phyloP scores from a whole-genome alignment of 2,113 vertebrate genomes.

The Tautogolabrus adspersus region DNA sequence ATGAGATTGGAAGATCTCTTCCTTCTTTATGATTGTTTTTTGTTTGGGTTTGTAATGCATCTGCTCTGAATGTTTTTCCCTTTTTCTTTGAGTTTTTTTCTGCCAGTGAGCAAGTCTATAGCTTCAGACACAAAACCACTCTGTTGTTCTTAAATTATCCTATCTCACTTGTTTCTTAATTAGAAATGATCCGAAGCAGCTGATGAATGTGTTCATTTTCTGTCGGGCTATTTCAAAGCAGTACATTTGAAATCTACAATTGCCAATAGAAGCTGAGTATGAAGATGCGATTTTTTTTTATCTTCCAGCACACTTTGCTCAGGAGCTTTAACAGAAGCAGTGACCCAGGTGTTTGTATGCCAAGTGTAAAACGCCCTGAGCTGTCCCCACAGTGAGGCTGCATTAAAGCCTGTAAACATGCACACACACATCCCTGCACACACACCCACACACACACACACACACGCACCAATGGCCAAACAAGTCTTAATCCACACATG shows the following conservation, averaged over 20 bases:
- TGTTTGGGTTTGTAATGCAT: neutral
- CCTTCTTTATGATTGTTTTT: neutral
- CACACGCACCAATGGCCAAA: constrained; percentile 57
- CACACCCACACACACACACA: constrained; percentile 22
- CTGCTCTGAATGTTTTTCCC: constrained; percentile 1
- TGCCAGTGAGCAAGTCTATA: neutral
- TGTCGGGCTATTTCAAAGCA: neutral
- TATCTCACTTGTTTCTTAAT: neutral
- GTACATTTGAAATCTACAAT: constrained; percentile 6
- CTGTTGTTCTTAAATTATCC: neutral
- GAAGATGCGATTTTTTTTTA: neutral
- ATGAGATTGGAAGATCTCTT: neutral
- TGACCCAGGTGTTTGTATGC: constrained; percentile 55
- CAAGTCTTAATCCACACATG: constrained; percentile 73
- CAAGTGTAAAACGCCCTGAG: constrained; percentile 58
- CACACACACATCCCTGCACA: constrained; percentile 25
- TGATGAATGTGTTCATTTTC: constrained; percentile 8
- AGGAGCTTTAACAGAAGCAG: constrained; percentile 22
- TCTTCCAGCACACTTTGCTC: constrained; percentile 18
- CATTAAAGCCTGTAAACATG: constrained; percentile 62
- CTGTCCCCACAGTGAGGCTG: constrained; percentile 57
- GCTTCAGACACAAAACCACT: neutral
- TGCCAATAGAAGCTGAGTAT: neutral
- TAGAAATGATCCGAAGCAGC: neutral
- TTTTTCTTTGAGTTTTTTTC: neutral